Evolutionary conservation across 2,888 invertebrate genomes (phyloP).

Genomic region (Aphidoletes aphidimyza): DNA sequence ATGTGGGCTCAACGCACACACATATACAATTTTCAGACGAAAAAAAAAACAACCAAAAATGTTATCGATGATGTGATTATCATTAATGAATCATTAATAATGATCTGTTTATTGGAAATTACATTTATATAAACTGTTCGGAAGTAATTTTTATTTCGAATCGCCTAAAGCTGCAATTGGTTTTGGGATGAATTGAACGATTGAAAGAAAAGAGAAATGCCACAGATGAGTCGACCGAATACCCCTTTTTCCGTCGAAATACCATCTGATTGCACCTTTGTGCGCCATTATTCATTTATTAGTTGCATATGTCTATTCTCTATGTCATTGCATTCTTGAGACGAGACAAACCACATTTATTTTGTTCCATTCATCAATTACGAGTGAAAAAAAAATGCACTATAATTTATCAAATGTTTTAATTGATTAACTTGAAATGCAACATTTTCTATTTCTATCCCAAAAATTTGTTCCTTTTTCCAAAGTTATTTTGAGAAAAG

Average conservation of each 20-base stretch:
- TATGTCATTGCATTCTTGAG: not conserved
- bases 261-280: not conserved
- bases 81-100: slow-evolving; percentile 48
- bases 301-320: not conserved
- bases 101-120: slow-evolving; percentile 42
- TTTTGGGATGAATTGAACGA: not conserved
- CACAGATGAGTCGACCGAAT: too few species aligned
- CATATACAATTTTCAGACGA: not conserved
- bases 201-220: too few species aligned
- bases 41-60: too few species aligned
- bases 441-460: not conserved
- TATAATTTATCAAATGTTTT: slow-evolving; percentile 21
- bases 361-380: not conserved
- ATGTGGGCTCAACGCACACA: not conserved
- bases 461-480: not conserved
- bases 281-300: not conserved
- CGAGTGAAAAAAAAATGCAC: not conserved
- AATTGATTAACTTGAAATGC: slow-evolving; percentile 34
- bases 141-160: not conserved
- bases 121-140: not conserved
- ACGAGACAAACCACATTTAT: too few species aligned
- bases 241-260: too few species aligned
- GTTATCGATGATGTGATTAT: slow-evolving; percentile 25
- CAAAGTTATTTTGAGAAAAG: not conserved
- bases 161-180: not conserved